phyloP scores from a whole-genome alignment of 2,797 vertebrate species.

The Pseudochirops corinnae region DNA sequence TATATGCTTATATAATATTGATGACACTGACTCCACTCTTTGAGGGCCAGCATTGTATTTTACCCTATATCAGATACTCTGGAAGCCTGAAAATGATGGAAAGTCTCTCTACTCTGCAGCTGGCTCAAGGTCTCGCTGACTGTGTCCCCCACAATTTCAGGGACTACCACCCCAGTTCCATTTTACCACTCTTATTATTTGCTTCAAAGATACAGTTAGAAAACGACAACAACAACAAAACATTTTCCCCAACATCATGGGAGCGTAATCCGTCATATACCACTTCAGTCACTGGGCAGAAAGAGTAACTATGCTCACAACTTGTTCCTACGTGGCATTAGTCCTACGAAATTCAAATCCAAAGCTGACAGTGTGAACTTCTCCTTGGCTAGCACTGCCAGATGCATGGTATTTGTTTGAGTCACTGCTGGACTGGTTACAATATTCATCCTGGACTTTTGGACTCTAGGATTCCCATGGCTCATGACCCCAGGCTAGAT shows the following conservation, averaged over 20 bases:
- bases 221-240: neutral
- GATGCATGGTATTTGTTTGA: neutral
- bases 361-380: neutral
- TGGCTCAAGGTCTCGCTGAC: neutral
- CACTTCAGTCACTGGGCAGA: neutral
- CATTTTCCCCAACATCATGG: neutral
- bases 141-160: neutral
- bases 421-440: neutral
- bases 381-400: neutral
- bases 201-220: neutral
- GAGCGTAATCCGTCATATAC: neutral
- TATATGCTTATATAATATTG: neutral
- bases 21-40: neutral
- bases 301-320: neutral
- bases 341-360: neutral
- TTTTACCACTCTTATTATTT: neutral
- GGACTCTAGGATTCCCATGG: neutral
- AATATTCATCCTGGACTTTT: neutral
- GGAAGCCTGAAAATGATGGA: neutral
- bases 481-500: neutral
- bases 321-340: neutral
- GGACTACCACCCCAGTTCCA: neutral
- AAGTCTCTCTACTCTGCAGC: neutral
- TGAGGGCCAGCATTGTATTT: neutral
- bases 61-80: neutral